These are phyloP conservation scores for Oriolus oriolus DNA, from an alignment of 2,113 vertebrate genomes.

Conservation along the genomic window DNA sequence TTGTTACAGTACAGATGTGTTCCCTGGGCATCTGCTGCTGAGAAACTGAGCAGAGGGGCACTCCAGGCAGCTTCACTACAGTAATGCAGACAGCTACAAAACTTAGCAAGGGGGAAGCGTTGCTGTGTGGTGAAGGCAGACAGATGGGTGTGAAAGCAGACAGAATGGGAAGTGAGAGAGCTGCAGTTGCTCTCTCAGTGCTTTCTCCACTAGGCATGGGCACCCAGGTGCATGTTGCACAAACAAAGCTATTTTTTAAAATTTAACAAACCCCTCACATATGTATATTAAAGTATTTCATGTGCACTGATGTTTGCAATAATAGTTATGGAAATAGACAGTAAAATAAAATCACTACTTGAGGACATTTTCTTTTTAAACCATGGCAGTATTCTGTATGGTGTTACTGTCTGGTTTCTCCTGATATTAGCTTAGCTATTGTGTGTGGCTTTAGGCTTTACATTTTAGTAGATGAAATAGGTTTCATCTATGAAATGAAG, in stretches of 20 bases:
- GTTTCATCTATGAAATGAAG: not conserved
- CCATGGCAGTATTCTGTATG: not conserved
- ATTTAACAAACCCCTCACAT: not conserved
- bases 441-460: not conserved
- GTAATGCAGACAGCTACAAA: not conserved
- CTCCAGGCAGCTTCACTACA: not conserved
- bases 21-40: not conserved
- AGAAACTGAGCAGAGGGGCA: not conserved
- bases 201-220: not conserved
- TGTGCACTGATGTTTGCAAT: not conserved
- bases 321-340: not conserved
- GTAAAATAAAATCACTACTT: not conserved
- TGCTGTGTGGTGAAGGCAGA: not conserved
- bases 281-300: not conserved
- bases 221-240: conserved; percentile 13
- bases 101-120: not conserved
- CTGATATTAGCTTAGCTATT: not conserved
- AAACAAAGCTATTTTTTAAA: not conserved
- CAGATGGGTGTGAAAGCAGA: not conserved
- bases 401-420: not conserved
- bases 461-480: not conserved
- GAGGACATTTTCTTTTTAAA: not conserved
- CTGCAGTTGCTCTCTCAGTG: accelerated
- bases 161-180: conserved; percentile 44
- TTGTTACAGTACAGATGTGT: not conserved